These are phyloP conservation scores for Teleogryllus occipitalis DNA, from an alignment of 1,140 invertebrate species.

Conservation along the genomic window DNA sequence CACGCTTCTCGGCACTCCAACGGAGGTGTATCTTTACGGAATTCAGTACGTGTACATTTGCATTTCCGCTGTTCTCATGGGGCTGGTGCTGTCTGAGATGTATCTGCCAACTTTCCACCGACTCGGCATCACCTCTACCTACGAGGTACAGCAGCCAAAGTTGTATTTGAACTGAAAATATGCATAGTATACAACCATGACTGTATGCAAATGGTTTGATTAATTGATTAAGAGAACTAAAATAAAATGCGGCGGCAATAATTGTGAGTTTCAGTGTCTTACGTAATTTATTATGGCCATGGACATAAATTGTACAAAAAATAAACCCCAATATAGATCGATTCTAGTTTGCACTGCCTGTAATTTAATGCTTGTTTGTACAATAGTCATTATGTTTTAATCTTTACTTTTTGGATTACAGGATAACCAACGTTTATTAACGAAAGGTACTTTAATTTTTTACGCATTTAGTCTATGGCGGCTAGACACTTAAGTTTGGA, in stretches of 20 bases:
- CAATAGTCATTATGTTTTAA: too few relatives aligned
- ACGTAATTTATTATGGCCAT: background rate
- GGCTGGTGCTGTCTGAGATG: constrained; percentile 40
- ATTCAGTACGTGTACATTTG: constrained; percentile 58
- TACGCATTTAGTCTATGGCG: too few relatives aligned
- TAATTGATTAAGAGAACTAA: background rate
- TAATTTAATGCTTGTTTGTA: too few relatives aligned
- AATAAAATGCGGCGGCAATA: background rate
- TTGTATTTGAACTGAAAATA: background rate
- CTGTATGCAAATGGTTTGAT: background rate
- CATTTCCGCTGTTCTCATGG: constrained; percentile 51
- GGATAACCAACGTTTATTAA: too few relatives aligned
- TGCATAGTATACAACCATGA: background rate
- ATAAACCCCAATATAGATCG: too few relatives aligned
- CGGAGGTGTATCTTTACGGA: constrained; percentile 73
- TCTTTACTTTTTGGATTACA: too few relatives aligned
- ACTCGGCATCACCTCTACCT: constrained; percentile 68
- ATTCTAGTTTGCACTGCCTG: too few relatives aligned
- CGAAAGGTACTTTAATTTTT: too few relatives aligned
- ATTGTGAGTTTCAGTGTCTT: background rate
- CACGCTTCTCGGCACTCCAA: constrained; percentile 67
- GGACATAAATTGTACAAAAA: too few relatives aligned
- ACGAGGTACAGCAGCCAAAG: constrained; percentile 50
- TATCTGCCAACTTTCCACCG: constrained; percentile 70
- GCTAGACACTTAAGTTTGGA: too few relatives aligned